Evolutionary conservation across 64 coral and sea anemone genomes (phyloP).

Genomic region (Stylophora pistillata): DNA sequence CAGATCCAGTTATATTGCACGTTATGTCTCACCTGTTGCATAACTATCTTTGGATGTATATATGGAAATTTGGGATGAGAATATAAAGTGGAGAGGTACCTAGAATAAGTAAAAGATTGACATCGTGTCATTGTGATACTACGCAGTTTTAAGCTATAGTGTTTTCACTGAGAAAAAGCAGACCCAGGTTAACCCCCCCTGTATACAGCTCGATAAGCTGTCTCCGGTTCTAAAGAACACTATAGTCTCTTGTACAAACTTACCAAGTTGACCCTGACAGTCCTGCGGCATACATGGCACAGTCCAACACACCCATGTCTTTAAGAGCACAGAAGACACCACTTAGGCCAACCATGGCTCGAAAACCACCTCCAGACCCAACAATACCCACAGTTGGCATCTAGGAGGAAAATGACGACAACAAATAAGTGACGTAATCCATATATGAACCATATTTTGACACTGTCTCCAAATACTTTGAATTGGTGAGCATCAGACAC

Average conservation of each 20-base stretch:
- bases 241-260: neutral
- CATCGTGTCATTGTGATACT: too few relatives aligned
- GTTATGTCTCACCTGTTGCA: constrained; percentile 59
- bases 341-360: constrained; percentile 33
- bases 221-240: too few relatives aligned
- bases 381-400: constrained; percentile 11
- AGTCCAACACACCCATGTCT: constrained; percentile 55
- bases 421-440: neutral
- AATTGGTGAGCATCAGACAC: too few relatives aligned
- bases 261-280: constrained; percentile 67
- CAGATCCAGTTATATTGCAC: constrained; percentile 42
- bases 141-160: too few relatives aligned
- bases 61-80: constrained; percentile 68
- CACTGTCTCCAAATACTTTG: too few relatives aligned
- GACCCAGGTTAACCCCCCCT: too few relatives aligned
- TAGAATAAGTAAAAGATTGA: neutral
- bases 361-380: constrained; percentile 54
- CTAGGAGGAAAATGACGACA: too few relatives aligned
- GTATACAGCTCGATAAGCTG: too few relatives aligned
- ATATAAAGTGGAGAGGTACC: constrained; percentile 75
- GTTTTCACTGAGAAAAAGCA: too few relatives aligned
- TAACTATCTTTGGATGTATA: constrained; percentile 31
- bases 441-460: neutral
- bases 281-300: constrained; percentile 41
- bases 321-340: constrained; percentile 31